A percentile compares a stretch with the other conserved stretches of the same genome.
These are phyloP conservation scores for Tribolium castaneum DNA, from an alignment of 1,140 invertebrate species.

Conservation along the genomic window DNA sequence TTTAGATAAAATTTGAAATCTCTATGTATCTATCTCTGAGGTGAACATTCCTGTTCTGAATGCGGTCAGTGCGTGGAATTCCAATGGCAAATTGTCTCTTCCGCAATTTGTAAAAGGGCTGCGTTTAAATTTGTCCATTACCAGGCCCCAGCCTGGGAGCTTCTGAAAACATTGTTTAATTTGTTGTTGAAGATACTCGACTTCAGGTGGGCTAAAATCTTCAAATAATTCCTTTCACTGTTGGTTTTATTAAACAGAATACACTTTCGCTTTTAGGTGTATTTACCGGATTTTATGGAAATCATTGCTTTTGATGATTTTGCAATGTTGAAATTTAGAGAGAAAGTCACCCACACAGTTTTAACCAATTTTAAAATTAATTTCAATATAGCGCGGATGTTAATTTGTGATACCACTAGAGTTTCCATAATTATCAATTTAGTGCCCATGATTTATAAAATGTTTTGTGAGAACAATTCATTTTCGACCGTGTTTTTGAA, in stretches of 20 bases:
- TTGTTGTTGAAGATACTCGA: not conserved
- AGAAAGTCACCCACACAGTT: too few relatives aligned
- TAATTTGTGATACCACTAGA: too few relatives aligned
- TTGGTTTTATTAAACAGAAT: not conserved
- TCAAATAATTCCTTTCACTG: not conserved
- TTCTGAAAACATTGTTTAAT: too few relatives aligned
- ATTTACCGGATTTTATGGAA: not conserved
- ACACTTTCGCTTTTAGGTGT: not conserved
- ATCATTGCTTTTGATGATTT: not conserved
- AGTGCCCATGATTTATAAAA: too few relatives aligned
- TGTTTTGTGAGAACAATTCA: not conserved
- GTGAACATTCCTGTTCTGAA: not conserved
- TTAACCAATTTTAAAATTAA: not conserved
- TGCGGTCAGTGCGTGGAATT: not conserved
- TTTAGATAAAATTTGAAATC: not conserved
- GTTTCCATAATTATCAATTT: too few relatives aligned
- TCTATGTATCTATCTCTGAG: not conserved
- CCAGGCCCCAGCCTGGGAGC: not conserved
- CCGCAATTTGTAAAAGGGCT: not conserved
- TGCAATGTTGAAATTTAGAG: not conserved
- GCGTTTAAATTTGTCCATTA: not conserved
- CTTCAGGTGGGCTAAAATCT: not conserved
- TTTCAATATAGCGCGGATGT: not conserved
- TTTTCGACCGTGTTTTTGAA: not conserved
- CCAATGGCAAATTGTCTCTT: not conserved